Base-by-base conservation (phyloP, 2,888 invertebrate genomes). In the Morpho deidamia region DNA sequence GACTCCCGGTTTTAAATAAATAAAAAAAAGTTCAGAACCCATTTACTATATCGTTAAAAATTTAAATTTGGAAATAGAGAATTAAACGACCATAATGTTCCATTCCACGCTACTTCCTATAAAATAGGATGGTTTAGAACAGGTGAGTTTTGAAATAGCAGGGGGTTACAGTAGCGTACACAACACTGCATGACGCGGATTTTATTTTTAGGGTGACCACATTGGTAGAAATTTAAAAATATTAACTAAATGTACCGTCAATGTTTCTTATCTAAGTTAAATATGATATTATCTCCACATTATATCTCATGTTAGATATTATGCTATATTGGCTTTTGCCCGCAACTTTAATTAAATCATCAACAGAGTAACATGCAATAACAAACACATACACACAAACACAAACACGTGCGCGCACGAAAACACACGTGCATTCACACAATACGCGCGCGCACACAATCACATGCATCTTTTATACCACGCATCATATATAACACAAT, bases 141-240 rank as follows among this genome's bases (percentile, higher is more conserved):
- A 69, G 71, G 68, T 68, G 71, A 72, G 76, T 78, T 76, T 74
- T 73, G 57, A 62, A 65, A 71, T 77, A 65, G 76, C 83, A 72
- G 88, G 87, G 85, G 86, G 83, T 66, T 75, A 87, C 88, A 76
- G 88, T 88, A 88, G 88, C 88, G 78, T 76, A 60, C 68, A 67
- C 63, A 58, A 61, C 87, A 67, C 87, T 67, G 84, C 82, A 78
- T 81, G 88, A 76, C 71, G 76, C 70, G 64, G 62, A 50, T 50
- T 48, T 51, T 49, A 23, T 68, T 68, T 65, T 61, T 60, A 74
- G 74, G 78, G 51, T 58, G 47, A 43, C 58, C 55, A 55, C 40
- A 34, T 10, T 40, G n/a, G 11, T 10, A n/a, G 11, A 37, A 9
- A 42, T 32, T 23, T 14, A 9, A 8, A 37, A 42, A 42, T 5